Base-by-base conservation (phyloP, 1,140 invertebrate species). In the Caenorhabditis tropicalis region DNA sequence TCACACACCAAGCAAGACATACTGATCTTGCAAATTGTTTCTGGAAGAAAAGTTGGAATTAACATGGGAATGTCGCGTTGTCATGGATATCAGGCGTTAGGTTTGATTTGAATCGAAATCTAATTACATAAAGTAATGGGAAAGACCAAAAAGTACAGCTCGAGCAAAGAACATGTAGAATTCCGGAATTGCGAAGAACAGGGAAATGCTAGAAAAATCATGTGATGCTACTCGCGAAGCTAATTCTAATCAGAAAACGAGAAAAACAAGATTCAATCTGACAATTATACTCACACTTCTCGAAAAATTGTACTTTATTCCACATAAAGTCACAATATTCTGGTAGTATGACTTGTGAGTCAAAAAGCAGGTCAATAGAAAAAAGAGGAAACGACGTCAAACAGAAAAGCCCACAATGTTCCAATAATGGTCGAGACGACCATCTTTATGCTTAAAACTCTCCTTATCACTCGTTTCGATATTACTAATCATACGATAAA, bases 1-100 rank as follows among this genome's bases (percentile, higher is more conserved):
- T 81, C 70, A 81, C 85, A 86, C 10, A 86, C 79, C 29, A 85
- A 39, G 48, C 85, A 86, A 21, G 79, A 81, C 48, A 81, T 81
- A 7, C 24, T 51, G 79, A 16, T 65, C 29, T 65, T 65, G n/a
- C 58, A 15, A 46, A 2, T 24, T 74, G 36, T n/a, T 43, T 74
- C 65, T 74, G 36, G 33, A 74, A 74, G 3, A 51, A 51, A n/a
- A 0, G n/a, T 74, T 1, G 12, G n/a, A 46, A 21, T 74, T 56
- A 12, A 27, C 15, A 43, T 3, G 16, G 12, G 58, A 33, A 27
- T 43, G 43, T 33, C 0, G 36, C 15, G 36, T 65, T 65, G 29
- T 27, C 58, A 19, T 56, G 27, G 53, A 27, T 56, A 56, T 56
- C 9, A 27, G 27, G 24, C 6, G 53, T 0, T 7, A 1, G 9